Evolutionary conservation across 2,113 vertebrate genomes (phyloP).

Genomic region (Lycocorax pyrrhopterus): DNA sequence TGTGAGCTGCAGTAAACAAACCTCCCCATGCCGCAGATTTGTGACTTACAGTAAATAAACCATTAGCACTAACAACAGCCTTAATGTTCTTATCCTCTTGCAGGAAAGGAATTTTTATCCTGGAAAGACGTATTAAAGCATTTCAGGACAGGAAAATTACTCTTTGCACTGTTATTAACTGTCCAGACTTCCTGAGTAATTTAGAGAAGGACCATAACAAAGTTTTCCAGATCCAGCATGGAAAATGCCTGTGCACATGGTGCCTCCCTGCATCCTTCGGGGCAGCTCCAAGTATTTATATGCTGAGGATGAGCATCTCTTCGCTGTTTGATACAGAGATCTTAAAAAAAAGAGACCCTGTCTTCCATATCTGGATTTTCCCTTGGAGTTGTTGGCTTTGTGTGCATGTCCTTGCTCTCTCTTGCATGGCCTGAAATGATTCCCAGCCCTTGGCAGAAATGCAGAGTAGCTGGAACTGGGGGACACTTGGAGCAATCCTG

Average conservation of each 20-base stretch:
- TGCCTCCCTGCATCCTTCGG: not conserved
- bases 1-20: conserved; percentile 18
- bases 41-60: conserved; percentile 29
- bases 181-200: not conserved
- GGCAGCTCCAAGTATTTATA: not conserved
- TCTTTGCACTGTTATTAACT: not conserved
- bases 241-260: not conserved
- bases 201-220: not conserved
- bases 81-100: conserved; percentile 11
- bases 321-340: not conserved
- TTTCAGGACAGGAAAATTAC: not conserved
- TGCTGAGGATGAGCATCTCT: not conserved
- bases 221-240: not conserved
- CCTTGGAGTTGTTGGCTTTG: not conserved
- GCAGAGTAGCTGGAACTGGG: not conserved
- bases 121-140: not conserved
- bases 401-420: not conserved
- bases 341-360: not conserved
- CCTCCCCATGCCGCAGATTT: not conserved
- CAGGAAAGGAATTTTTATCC: conserved; percentile 36
- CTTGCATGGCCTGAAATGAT: not conserved
- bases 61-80: not conserved
- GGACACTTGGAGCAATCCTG: not conserved
- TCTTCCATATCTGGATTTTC: not conserved
- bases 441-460: not conserved